phyloP scores from a whole-genome alignment of 2,888 invertebrate genomes.

The Stenoptilia bipunctidactyla region DNA sequence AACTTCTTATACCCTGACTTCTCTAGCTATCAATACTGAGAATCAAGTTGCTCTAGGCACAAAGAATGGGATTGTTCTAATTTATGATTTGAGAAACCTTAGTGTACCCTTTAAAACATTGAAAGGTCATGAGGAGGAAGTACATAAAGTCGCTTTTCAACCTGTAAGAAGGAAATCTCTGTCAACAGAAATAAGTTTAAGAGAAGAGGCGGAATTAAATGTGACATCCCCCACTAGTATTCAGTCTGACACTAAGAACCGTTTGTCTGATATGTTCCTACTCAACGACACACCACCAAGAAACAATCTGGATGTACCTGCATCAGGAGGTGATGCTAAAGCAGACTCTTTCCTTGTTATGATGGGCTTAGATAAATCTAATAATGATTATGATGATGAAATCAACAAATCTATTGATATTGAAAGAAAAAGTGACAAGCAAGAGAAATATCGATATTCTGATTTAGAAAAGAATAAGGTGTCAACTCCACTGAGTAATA shows the following conservation, averaged over 20 bases:
- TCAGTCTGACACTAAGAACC: conserved; percentile 29
- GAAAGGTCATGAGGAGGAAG: conserved; percentile 60
- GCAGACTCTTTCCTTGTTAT: conserved; percentile 55
- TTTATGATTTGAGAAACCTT: conserved; percentile 70
- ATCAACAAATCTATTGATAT: conserved; percentile 31
- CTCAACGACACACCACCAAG: conserved; percentile 48
- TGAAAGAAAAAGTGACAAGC: conserved; percentile 37
- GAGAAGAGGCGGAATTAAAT: conserved; percentile 42
- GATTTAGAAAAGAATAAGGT: conserved; percentile 48
- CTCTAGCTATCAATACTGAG: conserved; percentile 50
- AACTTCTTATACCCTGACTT: conserved; percentile 47
- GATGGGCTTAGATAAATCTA: conserved; percentile 53
- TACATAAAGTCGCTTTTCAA: conserved; percentile 60
- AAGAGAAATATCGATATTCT: conserved; percentile 33
- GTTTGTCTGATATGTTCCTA: conserved; percentile 50
- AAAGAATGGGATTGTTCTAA: conserved; percentile 61
- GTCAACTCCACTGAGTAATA: conserved; percentile 50
- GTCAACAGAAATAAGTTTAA: conserved; percentile 48
- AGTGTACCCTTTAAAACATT: conserved; percentile 52
- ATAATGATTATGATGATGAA: conserved; percentile 37
- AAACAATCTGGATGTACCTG: conserved; percentile 24
- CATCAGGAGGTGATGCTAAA: conserved; percentile 31
- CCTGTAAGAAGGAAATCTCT: conserved; percentile 36
- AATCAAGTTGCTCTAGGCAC: conserved; percentile 67
- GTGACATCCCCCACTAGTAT: conserved; percentile 27